These are phyloP conservation scores for Sceliomorpha sp. DNA, from an alignment of 2,888 invertebrate species.

Conservation along the genomic window DNA sequence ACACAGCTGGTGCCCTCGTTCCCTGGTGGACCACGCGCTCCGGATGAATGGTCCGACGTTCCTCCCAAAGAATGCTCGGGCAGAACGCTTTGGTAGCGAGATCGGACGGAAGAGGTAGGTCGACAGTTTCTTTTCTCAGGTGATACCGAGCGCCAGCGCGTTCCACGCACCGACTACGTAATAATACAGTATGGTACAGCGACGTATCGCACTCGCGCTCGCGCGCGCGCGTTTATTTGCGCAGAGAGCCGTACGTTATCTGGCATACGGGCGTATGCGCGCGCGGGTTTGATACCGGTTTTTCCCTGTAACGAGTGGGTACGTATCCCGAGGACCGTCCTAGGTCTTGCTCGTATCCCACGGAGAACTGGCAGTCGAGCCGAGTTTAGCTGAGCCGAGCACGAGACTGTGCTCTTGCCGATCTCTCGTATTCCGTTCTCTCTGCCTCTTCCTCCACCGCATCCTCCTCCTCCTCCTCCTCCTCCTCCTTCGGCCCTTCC, in stretches of 20 bases:
- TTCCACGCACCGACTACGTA: conserved; percentile 4
- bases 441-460: conserved; percentile 39
- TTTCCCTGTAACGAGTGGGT: conserved; percentile 2
- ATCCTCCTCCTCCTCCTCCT: conserved; percentile 50
- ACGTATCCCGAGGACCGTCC: no score
- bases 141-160: conserved; percentile 4
- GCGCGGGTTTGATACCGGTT: conserved; percentile 1
- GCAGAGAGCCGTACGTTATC: conserved; percentile 9
- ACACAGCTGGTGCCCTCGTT: background rate
- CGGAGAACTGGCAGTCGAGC: conserved; percentile 27
- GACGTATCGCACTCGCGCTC: background rate
- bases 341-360: no score
- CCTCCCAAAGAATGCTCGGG: background rate
- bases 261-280: conserved; percentile 8
- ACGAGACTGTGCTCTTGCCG: conserved; percentile 74
- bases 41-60: background rate
- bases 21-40: no score
- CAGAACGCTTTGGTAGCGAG: background rate
- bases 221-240: conserved; percentile 15
- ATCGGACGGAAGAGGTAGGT: no score
- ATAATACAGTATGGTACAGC: background rate
- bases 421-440: conserved; percentile 71
- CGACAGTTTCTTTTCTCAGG: background rate
- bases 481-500: conserved; percentile 45
- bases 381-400: conserved; percentile 66